A percentile compares a stretch with the other conserved stretches of the same genome.
Evolutionary conservation across 2,888 invertebrate genomes (phyloP).

Genomic region (Erebia aethiops): DNA sequence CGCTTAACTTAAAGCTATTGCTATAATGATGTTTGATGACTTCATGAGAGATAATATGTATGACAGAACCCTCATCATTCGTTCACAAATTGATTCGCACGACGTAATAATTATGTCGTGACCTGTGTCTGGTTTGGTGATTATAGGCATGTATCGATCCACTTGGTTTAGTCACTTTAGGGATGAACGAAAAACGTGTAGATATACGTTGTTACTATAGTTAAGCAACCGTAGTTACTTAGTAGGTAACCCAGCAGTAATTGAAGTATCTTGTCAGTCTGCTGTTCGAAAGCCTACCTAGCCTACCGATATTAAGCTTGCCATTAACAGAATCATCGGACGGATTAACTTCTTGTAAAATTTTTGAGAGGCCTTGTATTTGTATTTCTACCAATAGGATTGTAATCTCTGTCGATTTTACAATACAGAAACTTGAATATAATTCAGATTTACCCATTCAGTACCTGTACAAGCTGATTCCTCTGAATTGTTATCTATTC

Average conservation of each 20-base stretch:
- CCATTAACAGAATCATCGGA: not conserved
- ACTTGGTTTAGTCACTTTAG: slow-evolving; percentile 55
- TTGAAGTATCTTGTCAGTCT: not conserved
- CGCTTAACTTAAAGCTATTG: not conserved
- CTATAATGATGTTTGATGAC: too few species aligned
- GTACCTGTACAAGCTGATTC: too few species aligned
- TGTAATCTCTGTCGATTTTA: too few species aligned
- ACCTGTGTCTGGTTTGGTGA: slow-evolving; percentile 58
- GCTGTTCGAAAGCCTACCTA: too few species aligned
- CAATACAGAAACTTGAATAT: too few species aligned
- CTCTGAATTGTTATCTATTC: too few species aligned
- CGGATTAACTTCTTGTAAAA: not conserved
- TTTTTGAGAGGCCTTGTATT: too few species aligned
- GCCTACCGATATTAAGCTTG: not conserved
- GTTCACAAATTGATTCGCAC: not conserved
- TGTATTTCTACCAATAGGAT: too few species aligned
- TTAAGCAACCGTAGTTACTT: not conserved
- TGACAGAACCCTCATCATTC: too few species aligned
- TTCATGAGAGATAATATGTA: too few species aligned
- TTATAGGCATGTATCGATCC: slow-evolving; percentile 70
- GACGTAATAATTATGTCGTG: slow-evolving; percentile 46
- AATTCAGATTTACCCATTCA: too few species aligned
- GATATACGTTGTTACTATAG: not conserved
- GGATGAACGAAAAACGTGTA: not conserved
- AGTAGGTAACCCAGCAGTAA: not conserved